Percentiles rank a stretch among this genome's conserved stretches.
Evolutionary conservation across 37 sponge, comb jelly and placozoan species (phyloP).

Genomic region (Aphrocallistes beatrix): DNA sequence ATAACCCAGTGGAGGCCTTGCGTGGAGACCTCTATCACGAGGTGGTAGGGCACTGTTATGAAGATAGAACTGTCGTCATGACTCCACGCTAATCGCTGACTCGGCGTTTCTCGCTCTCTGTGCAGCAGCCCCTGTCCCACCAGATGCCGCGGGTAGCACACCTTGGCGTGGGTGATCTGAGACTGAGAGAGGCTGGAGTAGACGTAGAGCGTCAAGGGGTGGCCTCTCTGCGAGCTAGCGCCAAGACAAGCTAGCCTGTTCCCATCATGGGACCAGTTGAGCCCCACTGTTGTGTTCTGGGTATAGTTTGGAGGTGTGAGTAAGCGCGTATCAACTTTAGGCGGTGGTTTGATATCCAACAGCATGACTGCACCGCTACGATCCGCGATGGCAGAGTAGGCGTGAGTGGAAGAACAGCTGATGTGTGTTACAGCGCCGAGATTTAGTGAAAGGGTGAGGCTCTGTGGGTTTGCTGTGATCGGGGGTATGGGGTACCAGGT

Average conservation of each 20-base stretch:
- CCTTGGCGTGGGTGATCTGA: not conserved
- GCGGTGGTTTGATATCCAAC: not conserved
- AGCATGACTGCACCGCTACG: not conserved
- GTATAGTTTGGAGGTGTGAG: not conserved
- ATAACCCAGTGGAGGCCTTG: not conserved
- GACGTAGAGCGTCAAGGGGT: not conserved
- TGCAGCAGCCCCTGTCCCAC: not conserved
- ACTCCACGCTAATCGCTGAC: not conserved
- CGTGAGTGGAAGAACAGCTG: not conserved
- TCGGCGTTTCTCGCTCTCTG: not conserved
- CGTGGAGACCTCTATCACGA: not conserved
- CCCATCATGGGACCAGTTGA: not conserved
- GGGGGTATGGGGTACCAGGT: too few relatives aligned
- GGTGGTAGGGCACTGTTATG: not conserved
- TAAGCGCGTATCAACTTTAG: not conserved
- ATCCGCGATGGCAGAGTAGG: not conserved
- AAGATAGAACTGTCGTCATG: not conserved
- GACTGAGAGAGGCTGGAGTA: not conserved
- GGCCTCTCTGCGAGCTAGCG: not conserved
- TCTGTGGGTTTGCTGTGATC: not conserved
- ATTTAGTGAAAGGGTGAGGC: not conserved
- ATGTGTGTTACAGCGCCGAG: not conserved
- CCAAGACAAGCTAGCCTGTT: not conserved
- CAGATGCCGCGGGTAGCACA: not conserved
- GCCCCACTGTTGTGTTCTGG: not conserved